Conservation (phyloP, 2,888 invertebrate species). For the Aleiodes testaceus region DNA sequence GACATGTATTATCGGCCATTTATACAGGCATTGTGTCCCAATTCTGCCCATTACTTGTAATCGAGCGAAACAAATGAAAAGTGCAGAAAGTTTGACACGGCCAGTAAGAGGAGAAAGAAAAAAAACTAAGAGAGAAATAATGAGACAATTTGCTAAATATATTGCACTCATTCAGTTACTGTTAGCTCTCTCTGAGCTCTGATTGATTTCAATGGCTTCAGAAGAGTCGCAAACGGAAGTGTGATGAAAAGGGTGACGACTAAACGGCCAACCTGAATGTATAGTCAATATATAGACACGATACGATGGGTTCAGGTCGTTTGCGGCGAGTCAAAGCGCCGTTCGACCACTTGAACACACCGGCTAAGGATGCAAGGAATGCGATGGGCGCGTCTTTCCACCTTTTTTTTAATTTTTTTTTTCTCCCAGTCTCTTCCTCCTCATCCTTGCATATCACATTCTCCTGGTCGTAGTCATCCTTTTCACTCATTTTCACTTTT, state of each 20-base stretch:
- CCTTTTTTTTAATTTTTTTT: conserved; percentile 22
- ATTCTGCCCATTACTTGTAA: neutral
- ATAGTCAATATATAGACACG: conserved; percentile 18
- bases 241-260: conserved; percentile 34
- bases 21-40: conserved; percentile 5
- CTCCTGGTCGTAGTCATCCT: neutral
- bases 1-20: conserved; percentile 18
- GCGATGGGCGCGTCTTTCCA: conserved; percentile 66
- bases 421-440: conserved; percentile 6
- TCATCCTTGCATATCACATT: conserved; percentile 6
- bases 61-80: neutral
- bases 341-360: conserved; percentile 60
- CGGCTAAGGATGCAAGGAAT: conserved; percentile 66
- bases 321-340: conserved; percentile 54
- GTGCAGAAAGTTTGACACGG: neutral
- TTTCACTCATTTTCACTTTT: conserved; percentile 12
- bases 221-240: conserved; percentile 29
- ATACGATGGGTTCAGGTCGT: conserved; percentile 30
- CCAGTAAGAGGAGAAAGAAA: neutral
- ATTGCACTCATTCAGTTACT: neutral
- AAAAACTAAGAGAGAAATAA: neutral
- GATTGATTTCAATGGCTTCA: conserved; percentile 25
- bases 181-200: conserved; percentile 11
- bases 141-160: neutral
- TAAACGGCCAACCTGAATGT: conserved; percentile 18